Percentiles rank a stretch among this genome's conserved stretches.
These are phyloP conservation scores for Amphiprion percula DNA, from an alignment of 2,113 vertebrate genomes.

Conservation along the genomic window DNA sequence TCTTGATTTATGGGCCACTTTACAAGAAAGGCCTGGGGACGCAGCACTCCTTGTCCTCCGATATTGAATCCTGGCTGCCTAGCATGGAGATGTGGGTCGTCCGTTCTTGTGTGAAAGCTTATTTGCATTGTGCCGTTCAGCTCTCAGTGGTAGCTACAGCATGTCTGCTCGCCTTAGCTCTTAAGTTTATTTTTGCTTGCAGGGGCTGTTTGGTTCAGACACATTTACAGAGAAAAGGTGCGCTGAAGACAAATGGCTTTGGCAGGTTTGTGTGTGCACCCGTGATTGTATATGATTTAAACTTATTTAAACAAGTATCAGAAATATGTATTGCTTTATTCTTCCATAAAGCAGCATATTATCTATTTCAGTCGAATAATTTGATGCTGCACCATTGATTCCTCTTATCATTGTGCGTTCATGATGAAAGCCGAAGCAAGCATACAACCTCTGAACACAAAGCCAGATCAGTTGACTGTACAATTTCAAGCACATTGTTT, in stretches of 20 bases:
- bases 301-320: neutral
- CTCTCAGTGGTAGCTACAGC: conserved; percentile 63
- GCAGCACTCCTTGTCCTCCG: conserved; percentile 59
- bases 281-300: neutral
- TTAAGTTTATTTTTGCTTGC: conserved; percentile 41
- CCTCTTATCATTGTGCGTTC: conserved; percentile 4
- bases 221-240: conserved; percentile 20
- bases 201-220: conserved; percentile 43
- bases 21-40: conserved; percentile 74
- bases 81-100: conserved; percentile 55
- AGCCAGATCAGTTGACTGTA: conserved; percentile 36
- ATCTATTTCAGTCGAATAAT: conserved; percentile 16
- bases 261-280: neutral
- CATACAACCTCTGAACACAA: conserved; percentile 1
- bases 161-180: conserved; percentile 52
- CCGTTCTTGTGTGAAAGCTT: conserved; percentile 66
- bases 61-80: conserved; percentile 74
- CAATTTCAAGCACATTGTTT: conserved; percentile 30
- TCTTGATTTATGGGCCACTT: conserved; percentile 82
- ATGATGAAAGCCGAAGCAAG: conserved; percentile 13
- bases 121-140: conserved; percentile 71
- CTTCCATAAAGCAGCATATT: neutral
- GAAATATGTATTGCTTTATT: conserved; percentile 10
- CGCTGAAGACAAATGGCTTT: conserved; percentile 25
- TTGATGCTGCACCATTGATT: conserved; percentile 21